Base-by-base conservation (phyloP, 2,888 invertebrate species). In the Octonoba sinensis region DNA sequence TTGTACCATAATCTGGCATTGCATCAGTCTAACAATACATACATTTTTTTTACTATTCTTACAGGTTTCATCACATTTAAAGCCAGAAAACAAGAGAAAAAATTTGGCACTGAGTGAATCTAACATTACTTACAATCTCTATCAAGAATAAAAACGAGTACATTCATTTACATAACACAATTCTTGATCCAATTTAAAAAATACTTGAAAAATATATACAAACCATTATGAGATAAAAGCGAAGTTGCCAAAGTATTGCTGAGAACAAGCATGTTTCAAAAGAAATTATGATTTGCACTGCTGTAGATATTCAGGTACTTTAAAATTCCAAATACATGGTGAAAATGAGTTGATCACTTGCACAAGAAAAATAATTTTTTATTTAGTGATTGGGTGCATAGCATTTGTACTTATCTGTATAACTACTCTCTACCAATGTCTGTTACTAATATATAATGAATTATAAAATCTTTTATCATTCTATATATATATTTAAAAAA, bases 41-140 rank as follows among this genome's bases (percentile, higher is more conserved):
- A 36, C 36, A 36, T 36, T 36, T 6, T 36, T 36, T 36, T 36
- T 8, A 36, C 36, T 36, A 36, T 36, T 36, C 36, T 36, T 36
- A 36, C 36, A 36, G 8, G 6, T 36, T 8, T 36, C 36, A 36
- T 36, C 36, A 36, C 36, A 36, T 36, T 36, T 36, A 36, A 36
- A 36, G 36, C 36, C 36, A 59, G 47, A 70, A 76, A 46, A 46
- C 16, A 57, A 11, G 56, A 27, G 64, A 54, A 57, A 77, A 77
- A 65, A 77, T 77, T 77, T 77, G 77, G 77, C 77, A 77, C 77
- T 64, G 65, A 22, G 65, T 65, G 65, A 65, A 49, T 36, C 36
- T 36, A 36, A 65, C 24, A 49, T 20, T 47, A 65, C n/a, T 65
- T 49, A 20, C 46, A 49, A 22, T 65, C 49, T n/a, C 65, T 65